Evolutionary conservation across 2,113 vertebrate genomes (phyloP), one percentile per base, ranked within the genome.

Genomic region (Connochaetes taurinus): DNA sequence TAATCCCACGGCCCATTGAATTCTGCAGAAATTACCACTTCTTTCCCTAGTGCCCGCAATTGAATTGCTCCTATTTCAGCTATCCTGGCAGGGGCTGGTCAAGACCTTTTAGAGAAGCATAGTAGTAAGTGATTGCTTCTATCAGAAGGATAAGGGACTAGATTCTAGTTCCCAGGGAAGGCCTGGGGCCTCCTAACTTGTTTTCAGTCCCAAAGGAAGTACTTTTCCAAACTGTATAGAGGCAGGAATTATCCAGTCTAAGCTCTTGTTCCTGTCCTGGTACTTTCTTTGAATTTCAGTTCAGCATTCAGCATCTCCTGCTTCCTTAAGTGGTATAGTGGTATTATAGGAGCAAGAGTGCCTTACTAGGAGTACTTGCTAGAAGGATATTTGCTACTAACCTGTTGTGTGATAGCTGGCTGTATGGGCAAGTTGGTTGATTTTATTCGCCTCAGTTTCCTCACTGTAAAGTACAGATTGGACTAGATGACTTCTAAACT

Each of bases 371-470:
- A 93, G 43, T 52, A 87, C 58, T 53, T 62, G 36, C 57, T 76
- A 64, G 45, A 76, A 92, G 60, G 58, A 29, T 50, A 45, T 96
- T 94, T 87, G 55, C 81, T 95, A 45, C 71, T 95, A 36, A 90
- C 50, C 52, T 67, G 33, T 53, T 85, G 3, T 88, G 58, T 88
- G 84, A 15, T 33, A 76, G 36, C 60, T 95, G 16, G 14, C n/a
- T 91, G 1, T 91, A 17, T 93, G 52, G 64, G 36, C 31, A 95
- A 90, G 45, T 74, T 85, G 53, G 53, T 81, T 96, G 10, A 74
- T 76, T 93, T 85, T 96, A 74, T 71, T 58, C 92, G 50, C 86
- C 43, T 97, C 55, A 53, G 47, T 97, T 94, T 93, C 74, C 74
- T 97, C 45, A 55, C 52, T 97, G 1, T 53, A 83, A 96, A 89